Evolutionary conservation across 2,113 vertebrate genomes (phyloP).

Genomic region (Nymphicus hollandicus): DNA sequence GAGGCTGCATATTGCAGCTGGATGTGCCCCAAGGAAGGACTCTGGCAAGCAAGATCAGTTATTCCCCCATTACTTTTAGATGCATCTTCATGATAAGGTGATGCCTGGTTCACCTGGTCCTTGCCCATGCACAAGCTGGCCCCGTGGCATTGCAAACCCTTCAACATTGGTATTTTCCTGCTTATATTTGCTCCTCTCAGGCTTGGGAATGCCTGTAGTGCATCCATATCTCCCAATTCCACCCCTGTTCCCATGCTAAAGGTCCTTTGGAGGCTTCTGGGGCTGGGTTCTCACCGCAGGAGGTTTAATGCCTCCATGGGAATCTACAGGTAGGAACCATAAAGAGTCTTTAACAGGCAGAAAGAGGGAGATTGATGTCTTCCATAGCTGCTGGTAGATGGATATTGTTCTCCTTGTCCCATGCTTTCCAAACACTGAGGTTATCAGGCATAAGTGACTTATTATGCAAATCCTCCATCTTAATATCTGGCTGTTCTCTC

Average conservation of each 20-base stretch:
- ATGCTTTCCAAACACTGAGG: conserved; percentile 13
- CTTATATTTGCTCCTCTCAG: not conserved
- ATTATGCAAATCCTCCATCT: conserved; percentile 65
- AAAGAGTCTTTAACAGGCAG: not conserved
- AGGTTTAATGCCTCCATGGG: not conserved
- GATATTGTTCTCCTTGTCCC: conserved; percentile 27
- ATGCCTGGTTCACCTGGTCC: accelerated
- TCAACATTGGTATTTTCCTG: accelerated
- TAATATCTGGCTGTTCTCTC: conserved; percentile 61
- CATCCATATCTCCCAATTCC: not conserved
- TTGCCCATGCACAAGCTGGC: not conserved
- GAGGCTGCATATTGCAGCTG: not conserved
- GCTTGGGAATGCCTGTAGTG: not conserved
- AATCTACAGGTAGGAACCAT: not conserved
- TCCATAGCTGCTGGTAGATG: not conserved
- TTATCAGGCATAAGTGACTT: conserved; percentile 66
- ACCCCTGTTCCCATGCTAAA: accelerated
- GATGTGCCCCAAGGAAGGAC: not conserved
- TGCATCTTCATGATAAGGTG: not conserved
- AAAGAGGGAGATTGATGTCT: not conserved
- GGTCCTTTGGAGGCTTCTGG: not conserved
- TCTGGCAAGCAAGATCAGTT: not conserved
- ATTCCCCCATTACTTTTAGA: not conserved
- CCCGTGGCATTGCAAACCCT: not conserved
- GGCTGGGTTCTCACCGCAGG: accelerated